These are phyloP conservation scores for Epinotia bilunana DNA, from an alignment of 2,888 invertebrate species.

Conservation along the genomic window DNA sequence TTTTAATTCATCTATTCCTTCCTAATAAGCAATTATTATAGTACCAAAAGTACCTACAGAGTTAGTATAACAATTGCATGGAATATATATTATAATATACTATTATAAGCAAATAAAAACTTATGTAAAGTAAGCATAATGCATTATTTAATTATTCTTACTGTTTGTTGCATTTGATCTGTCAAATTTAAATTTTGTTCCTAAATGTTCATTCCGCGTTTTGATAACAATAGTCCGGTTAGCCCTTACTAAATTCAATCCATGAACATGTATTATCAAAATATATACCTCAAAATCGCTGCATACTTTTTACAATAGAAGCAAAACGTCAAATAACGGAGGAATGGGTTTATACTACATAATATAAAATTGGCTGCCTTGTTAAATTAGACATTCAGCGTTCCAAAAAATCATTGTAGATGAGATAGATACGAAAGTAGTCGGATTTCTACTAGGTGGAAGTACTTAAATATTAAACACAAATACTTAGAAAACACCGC, in stretches of 20 bases:
- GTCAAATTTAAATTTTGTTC: conserved; percentile 35
- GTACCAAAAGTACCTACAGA: conserved; percentile 74
- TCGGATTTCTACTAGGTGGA: not conserved
- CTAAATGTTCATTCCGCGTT: conserved; percentile 42
- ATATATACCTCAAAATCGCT: no score
- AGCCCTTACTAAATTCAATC: not conserved
- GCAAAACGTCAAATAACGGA: not conserved
- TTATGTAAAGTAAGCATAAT: conserved; percentile 47
- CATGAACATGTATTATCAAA: no score
- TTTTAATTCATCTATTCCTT: conserved; percentile 80
- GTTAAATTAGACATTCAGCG: not conserved
- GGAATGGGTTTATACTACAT: not conserved
- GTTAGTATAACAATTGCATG: conserved; percentile 71
- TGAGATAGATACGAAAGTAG: not conserved
- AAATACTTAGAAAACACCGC: conserved; percentile 23
- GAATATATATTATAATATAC: conserved; percentile 55
- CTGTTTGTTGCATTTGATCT: conserved; percentile 38
- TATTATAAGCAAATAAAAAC: conserved; percentile 54
- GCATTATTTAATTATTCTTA: conserved; percentile 39
- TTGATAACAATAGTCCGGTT: not conserved
- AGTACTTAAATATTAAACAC: not conserved
- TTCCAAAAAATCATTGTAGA: not conserved
- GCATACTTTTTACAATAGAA: not conserved
- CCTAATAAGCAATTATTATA: conserved; percentile 78
- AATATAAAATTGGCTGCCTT: not conserved